These are phyloP conservation scores for Acanthoscelides obtectus DNA, from an alignment of 2,888 invertebrate species.

Conservation along the genomic window DNA sequence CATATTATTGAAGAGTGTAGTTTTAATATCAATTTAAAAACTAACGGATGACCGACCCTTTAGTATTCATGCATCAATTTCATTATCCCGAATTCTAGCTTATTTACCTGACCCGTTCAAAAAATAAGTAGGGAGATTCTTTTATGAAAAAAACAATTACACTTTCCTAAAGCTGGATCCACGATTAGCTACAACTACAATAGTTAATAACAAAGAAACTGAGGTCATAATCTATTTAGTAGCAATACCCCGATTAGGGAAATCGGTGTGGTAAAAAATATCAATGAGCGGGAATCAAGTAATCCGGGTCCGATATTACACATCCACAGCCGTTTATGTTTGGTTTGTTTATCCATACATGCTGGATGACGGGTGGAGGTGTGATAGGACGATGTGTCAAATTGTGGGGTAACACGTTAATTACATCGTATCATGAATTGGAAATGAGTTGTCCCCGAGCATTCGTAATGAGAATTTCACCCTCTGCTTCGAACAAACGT, in stretches of 20 bases:
- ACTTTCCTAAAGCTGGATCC: too few species aligned
- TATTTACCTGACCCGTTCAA: too few species aligned
- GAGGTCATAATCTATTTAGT: not conserved
- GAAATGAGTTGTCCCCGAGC: constrained; percentile 28
- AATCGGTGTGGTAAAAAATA: not conserved
- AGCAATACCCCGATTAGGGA: not conserved
- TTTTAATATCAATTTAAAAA: too few species aligned
- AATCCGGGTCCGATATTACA: not conserved
- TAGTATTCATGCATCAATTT: too few species aligned
- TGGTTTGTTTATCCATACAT: not conserved
- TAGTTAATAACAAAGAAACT: too few species aligned
- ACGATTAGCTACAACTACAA: too few species aligned
- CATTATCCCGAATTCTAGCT: too few species aligned
- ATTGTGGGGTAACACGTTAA: constrained; percentile 27
- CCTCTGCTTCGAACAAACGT: constrained; percentile 8
- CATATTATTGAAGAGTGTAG: too few species aligned
- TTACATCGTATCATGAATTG: constrained; percentile 27
- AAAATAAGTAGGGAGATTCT: too few species aligned
- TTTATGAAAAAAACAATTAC: too few species aligned
- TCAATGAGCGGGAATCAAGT: not conserved
- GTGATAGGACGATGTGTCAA: constrained; percentile 25
- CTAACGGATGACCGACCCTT: too few species aligned
- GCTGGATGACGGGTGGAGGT: constrained; percentile 10
- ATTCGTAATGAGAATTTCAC: constrained; percentile 23
- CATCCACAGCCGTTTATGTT: not conserved